Evolutionary conservation across 2,888 invertebrate species (phyloP), one percentile per base, ranked within the genome.

Genomic region (Ectemnius lituratus): DNA sequence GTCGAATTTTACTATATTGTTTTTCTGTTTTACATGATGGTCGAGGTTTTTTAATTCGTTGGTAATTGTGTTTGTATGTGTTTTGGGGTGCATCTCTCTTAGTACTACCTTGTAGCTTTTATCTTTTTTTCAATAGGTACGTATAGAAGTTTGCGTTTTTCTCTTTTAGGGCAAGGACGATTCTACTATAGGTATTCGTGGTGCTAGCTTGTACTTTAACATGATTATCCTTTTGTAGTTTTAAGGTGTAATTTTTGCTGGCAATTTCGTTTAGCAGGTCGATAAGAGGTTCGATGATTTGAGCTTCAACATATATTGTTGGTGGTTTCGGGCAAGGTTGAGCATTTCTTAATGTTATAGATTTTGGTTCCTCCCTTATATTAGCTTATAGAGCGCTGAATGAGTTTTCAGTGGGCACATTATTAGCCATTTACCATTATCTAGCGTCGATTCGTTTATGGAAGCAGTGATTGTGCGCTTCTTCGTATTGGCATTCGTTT

Each of bases 81-180:
- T 68, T 46, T 28, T 68, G 8, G 28, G 58, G 4, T 68, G 28
- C n/a, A 68, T 28, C 1, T 27, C 68, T 18, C 62, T 27, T 3
- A 68, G 6, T 4, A 68, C 47, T 57, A 47, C 28, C 0, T 58
- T 57, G 4, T 68, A 68, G 2, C 58, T 56, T 58, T 45, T 62
- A 5, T 68, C 68, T 45, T 52, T 62, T n/a, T 5, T 68, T 68
- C 6, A 23, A 2, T 16, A 46, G 62, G 6, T 68, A 68, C 1
- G 62, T 58, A 6, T 68, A 16, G 4, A 28, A 68, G 5, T 57
- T 60, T 1, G 60, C 52, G 20, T 64, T 70, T 49, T 64, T 70
- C 5, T 27, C 27, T 16, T 11, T 60, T 13, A 64, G 0, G 4
- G 45, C 52, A n/a, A 6, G 20, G 5, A 23, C 14, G 8, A 67